A percentile compares a stretch with the other conserved stretches of the same genome.
phyloP scores from a whole-genome alignment of 2,113 vertebrate genomes.

The Arothron firmamentum region DNA sequence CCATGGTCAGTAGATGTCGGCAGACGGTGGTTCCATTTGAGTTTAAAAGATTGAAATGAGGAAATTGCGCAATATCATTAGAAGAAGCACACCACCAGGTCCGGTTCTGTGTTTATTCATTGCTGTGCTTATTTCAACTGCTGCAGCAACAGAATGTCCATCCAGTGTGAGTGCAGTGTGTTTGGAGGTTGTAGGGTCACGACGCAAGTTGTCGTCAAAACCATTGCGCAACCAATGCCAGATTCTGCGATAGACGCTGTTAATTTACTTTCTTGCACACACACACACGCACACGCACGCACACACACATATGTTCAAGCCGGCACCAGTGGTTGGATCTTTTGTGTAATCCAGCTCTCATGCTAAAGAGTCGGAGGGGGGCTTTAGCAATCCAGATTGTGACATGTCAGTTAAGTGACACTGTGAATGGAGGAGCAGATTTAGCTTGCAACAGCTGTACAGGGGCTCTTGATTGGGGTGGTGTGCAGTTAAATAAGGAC shows the following conservation, averaged over 20 bases:
- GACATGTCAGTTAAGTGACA: conserved; percentile 21
- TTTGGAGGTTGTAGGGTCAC: conserved; percentile 82
- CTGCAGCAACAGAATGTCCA: conserved; percentile 2
- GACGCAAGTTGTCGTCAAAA: conserved; percentile 78
- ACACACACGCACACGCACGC: background rate
- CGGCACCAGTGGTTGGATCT: conserved; percentile 39
- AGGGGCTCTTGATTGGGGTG: conserved; percentile 26
- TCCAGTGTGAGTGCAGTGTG: conserved; percentile 54
- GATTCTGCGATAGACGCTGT: conserved; percentile 3
- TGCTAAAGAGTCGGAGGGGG: conserved; percentile 22
- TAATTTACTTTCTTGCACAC: conserved; percentile 17
- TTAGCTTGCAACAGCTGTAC: conserved; percentile 45
- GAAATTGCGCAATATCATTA: conserved; percentile 46
- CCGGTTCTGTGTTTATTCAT: conserved; percentile 28
- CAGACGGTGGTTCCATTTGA: conserved; percentile 58
- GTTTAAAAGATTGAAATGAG: conserved; percentile 36
- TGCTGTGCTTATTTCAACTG: conserved; percentile 33
- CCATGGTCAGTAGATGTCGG: conserved; percentile 46
- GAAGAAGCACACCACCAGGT: conserved; percentile 33
- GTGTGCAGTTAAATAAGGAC: conserved; percentile 30
- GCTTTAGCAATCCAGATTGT: conserved; percentile 39
- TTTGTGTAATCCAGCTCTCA: conserved; percentile 47
- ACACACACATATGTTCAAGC: conserved; percentile 7
- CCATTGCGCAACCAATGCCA: background rate
- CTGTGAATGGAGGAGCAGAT: conserved; percentile 39